Base-by-base conservation (phyloP, 2,797 vertebrate species). In the Eulemur rubriventer region DNA sequence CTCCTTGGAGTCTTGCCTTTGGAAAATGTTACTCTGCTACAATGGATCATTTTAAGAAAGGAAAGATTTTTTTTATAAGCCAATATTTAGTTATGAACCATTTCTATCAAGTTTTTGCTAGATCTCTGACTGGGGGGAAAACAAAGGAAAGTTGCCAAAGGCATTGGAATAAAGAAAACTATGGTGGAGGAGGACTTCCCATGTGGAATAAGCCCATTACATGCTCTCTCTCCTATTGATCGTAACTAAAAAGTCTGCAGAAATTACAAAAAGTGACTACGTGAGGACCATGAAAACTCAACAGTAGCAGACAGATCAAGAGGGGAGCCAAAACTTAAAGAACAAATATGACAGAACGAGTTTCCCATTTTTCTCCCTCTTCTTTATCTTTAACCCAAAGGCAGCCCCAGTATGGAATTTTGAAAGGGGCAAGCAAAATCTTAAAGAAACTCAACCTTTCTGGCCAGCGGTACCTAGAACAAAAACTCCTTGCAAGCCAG, bases 1-100 rank as follows among this genome's bases (percentile, higher is more conserved):
- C 87, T 90, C 30, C 1, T 93, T 98, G 91, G 75, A 94, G 75
- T 69, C 92, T 96, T 79, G 87, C 91, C 97, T 96, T 97, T 96
- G 87, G 95, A 98, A 96, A 95, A 83, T 33, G 73, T 24, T 91
- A 86, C 82, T 75, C 89, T 52, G 43, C 33, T 43, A 73, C 5
- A 0, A 89, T 91, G 91, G 91, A 85, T 96, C 63, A 70, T 94
- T 96, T 96, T 79, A 95, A 79, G 85, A 91, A 97, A 96, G 96
- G 41, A 97, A 98, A 92, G n/a, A 79, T 9, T 35, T 63, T 50
- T 50, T 96, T 69, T 33, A 26, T 41, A 70, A 91, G 70, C 95
- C 96, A 97, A 72, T 83, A 96, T 95, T 92, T 92, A 89, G 30
- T 24, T 95, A 63, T 89, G 82, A 95, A 95, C 96, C 30, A 85